A percentile compares a stretch with the other conserved stretches of the same genome.
Evolutionary conservation across 2,113 vertebrate species (phyloP).

Genomic region (Poeciliopsis occidentalis): DNA sequence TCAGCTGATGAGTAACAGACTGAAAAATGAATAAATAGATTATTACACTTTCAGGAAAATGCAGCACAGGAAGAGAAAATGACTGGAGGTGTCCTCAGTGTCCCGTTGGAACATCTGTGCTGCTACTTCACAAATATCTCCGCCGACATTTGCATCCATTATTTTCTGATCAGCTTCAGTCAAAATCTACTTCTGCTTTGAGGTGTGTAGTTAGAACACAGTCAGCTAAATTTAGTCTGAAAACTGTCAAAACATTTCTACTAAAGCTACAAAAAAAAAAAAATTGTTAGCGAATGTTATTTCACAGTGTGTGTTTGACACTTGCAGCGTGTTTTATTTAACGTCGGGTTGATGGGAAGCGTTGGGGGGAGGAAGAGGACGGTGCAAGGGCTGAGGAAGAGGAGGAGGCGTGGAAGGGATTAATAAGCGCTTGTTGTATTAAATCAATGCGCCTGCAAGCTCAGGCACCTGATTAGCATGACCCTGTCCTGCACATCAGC

Average conservation of each 20-base stretch:
- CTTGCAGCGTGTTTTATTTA: neutral
- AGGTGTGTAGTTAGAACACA: neutral
- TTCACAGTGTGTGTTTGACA: slow-evolving; percentile 28
- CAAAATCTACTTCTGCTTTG: neutral
- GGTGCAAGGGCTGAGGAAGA: slow-evolving; percentile 54
- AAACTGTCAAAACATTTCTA: slow-evolving; percentile 1
- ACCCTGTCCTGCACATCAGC: slow-evolving; percentile 78
- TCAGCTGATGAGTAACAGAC: too few relatives aligned
- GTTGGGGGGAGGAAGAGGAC: slow-evolving; percentile 23
- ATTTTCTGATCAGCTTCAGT: neutral
- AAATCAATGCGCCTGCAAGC: slow-evolving; percentile 76
- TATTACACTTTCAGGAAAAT: too few relatives aligned
- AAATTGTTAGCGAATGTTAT: neutral
- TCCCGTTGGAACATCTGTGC: too few relatives aligned
- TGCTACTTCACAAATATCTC: too few relatives aligned
- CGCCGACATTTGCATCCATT: neutral
- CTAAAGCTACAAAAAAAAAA: neutral
- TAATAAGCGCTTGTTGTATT: slow-evolving; percentile 78
- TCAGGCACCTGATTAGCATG: slow-evolving; percentile 78
- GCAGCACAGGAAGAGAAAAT: too few relatives aligned
- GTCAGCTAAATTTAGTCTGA: neutral
- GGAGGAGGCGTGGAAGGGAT: slow-evolving; percentile 55
- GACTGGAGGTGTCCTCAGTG: too few relatives aligned
- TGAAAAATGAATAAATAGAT: too few relatives aligned
- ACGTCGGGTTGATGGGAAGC: slow-evolving; percentile 6